These are phyloP conservation scores for Atherinomorus stipes DNA, from an alignment of 2,113 vertebrate species.

Conservation along the genomic window DNA sequence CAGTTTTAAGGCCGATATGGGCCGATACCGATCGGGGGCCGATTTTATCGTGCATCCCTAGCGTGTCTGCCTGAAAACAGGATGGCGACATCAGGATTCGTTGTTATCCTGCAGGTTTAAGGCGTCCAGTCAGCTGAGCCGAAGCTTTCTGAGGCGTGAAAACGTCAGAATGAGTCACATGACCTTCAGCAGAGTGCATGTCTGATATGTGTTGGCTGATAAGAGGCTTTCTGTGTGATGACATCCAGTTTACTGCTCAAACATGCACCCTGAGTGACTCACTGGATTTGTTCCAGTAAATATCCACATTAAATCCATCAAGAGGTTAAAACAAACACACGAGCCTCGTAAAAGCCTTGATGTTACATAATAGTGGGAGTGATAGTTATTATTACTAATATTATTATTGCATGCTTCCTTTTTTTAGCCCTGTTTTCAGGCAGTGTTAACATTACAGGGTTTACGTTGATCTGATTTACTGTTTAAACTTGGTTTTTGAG, in stretches of 20 bases:
- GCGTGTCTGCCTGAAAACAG: conserved; percentile 8
- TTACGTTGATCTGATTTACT: background rate
- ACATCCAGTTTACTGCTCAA: conserved; percentile 24
- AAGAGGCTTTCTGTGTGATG: conserved; percentile 28
- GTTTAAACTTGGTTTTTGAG: background rate
- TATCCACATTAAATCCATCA: background rate
- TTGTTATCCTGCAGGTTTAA: conserved; percentile 9
- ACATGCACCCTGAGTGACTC: conserved; percentile 4
- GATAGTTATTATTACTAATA: background rate
- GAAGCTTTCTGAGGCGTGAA: conserved; percentile 9
- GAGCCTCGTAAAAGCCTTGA: background rate
- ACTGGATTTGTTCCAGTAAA: conserved; percentile 30
- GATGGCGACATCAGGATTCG: background rate
- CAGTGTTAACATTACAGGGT: background rate
- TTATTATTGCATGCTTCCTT: background rate
- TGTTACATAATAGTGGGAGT: background rate
- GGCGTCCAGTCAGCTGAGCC: conserved; percentile 18
- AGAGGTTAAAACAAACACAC: background rate
- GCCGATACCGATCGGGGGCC: no score
- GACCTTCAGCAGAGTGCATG: conserved; percentile 1
- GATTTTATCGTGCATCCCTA: no score
- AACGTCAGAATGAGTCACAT: background rate
- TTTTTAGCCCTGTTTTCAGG: background rate
- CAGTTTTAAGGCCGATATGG: no score
- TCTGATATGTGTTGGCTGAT: conserved; percentile 25